A percentile compares a stretch with the other conserved stretches of the same genome.
These are phyloP conservation scores for Erithacus rubecula DNA, from an alignment of 2,797 vertebrate genomes.

Conservation along the genomic window DNA sequence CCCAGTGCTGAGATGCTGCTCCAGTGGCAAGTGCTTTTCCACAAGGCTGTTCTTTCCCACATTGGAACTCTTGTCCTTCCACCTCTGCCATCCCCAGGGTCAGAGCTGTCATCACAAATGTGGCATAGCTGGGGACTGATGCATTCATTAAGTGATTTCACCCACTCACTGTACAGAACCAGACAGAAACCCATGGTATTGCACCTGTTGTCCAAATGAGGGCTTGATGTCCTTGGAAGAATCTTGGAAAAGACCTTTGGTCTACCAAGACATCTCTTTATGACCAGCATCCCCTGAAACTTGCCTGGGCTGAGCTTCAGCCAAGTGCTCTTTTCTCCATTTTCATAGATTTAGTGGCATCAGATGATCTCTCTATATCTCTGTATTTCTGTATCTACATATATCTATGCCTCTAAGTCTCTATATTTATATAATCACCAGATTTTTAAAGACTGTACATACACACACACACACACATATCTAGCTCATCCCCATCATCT, in stretches of 20 bases:
- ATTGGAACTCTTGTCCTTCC: neutral
- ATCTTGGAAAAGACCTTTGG: neutral
- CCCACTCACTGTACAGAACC: neutral
- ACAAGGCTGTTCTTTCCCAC: neutral
- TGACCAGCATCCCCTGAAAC: neutral
- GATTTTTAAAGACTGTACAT: neutral
- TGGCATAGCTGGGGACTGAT: neutral
- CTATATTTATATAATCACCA: neutral
- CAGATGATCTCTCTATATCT: neutral
- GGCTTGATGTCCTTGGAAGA: neutral
- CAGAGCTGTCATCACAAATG: neutral
- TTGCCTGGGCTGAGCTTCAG: neutral
- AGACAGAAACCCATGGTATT: neutral
- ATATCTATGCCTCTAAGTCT: neutral
- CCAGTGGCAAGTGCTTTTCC: neutral
- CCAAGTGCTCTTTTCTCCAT: neutral
- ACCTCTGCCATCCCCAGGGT: neutral
- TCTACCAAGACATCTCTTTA: neutral
- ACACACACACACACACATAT: neutral
- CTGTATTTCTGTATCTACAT: neutral
- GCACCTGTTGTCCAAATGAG: neutral
- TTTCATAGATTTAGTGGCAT: neutral
- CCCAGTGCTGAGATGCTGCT: fast-evolving
- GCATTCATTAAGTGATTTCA: neutral
- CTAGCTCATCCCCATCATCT: neutral